phyloP scores from a whole-genome alignment of 1,140 invertebrate genomes.

The Manduca sexta region DNA sequence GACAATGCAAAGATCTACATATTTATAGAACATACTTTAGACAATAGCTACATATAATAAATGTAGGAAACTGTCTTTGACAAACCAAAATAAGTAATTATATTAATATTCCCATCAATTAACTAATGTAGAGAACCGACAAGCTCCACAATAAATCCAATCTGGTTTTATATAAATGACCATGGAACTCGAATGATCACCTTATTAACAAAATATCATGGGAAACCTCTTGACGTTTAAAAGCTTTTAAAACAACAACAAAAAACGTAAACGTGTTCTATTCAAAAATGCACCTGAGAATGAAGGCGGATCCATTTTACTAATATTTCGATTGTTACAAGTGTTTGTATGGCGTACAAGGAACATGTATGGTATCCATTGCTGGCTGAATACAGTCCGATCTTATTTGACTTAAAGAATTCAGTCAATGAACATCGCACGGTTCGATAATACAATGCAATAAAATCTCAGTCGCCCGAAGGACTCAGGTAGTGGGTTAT shows the following conservation, averaged over 20 bases:
- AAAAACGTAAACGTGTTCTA: conserved; percentile 64
- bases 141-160: too few relatives aligned
- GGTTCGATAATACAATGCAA: neutral
- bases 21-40: too few relatives aligned
- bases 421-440: neutral
- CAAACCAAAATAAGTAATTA: too few relatives aligned
- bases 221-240: conserved; percentile 61
- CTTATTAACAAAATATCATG: conserved; percentile 58
- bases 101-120: too few relatives aligned
- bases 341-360: conserved; percentile 16
- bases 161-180: conserved; percentile 1
- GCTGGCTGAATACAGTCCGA: neutral
- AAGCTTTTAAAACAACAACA: conserved; percentile 63
- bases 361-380: conserved; percentile 20
- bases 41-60: too few relatives aligned
- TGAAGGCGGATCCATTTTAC: conserved; percentile 68
- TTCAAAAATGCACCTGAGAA: conserved; percentile 72
- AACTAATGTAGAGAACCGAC: too few relatives aligned
- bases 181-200: conserved; percentile 45
- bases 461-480: conserved; percentile 6
- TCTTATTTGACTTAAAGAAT: neutral
- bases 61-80: too few relatives aligned
- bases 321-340: conserved; percentile 66
- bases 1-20: too few relatives aligned
- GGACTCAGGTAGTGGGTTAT: conserved; percentile 65